Percentiles rank a stretch among this genome's conserved stretches.
These are phyloP conservation scores for Coreoperca whiteheadi DNA, from an alignment of 2,113 vertebrate species.

Conservation along the genomic window DNA sequence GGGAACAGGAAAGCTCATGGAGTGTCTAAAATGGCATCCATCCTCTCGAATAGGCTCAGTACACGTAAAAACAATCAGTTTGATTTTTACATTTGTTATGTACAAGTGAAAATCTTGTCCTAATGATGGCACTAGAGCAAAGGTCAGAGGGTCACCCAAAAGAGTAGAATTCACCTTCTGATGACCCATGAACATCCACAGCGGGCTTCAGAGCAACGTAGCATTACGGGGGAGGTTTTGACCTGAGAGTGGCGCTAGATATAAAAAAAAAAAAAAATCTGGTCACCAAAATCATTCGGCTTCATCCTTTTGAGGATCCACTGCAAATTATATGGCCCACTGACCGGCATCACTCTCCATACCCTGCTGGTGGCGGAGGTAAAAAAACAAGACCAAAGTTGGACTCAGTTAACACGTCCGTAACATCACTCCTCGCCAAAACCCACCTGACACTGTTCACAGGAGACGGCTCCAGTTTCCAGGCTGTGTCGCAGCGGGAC, in stretches of 20 bases:
- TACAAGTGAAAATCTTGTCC: not conserved
- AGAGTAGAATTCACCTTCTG: too few relatives aligned
- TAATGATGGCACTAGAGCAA: not conserved
- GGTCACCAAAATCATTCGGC: not conserved
- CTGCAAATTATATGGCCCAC: not conserved
- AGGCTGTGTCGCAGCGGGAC: conserved; percentile 4
- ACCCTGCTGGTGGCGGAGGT: not conserved
- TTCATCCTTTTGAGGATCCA: not conserved
- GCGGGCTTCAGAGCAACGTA: not conserved
- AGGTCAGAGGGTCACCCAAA: not conserved
- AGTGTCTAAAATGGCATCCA: not conserved
- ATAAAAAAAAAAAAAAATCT: not conserved
- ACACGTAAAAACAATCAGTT: not conserved
- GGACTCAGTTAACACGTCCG: not conserved
- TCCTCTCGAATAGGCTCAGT: not conserved
- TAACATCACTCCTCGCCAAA: conserved; percentile 9
- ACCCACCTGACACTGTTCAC: conserved; percentile 31
- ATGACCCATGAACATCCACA: too few relatives aligned
- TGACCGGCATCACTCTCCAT: not conserved
- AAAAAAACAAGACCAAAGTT: conserved; percentile 24
- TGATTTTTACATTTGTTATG: not conserved
- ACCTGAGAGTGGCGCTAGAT: not conserved
- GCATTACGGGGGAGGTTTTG: not conserved
- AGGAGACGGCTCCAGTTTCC: conserved; percentile 43
- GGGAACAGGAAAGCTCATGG: too few relatives aligned